These are phyloP conservation scores for Capreolus pygargus DNA, from an alignment of 2,113 vertebrate species.

Conservation along the genomic window DNA sequence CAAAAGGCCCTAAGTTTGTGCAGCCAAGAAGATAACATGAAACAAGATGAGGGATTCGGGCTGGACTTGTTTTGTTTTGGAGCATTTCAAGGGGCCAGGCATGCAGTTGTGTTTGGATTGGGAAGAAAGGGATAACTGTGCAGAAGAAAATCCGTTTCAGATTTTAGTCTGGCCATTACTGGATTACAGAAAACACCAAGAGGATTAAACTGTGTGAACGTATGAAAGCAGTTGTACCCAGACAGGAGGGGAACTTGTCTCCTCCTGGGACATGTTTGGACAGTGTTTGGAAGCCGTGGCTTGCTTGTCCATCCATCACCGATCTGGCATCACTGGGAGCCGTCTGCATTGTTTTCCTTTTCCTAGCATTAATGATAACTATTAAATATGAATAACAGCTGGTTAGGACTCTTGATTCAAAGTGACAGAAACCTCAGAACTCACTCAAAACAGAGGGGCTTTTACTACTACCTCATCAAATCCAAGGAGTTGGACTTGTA, in stretches of 20 bases:
- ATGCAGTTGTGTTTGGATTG: constrained; percentile 40
- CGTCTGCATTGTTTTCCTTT: background rate
- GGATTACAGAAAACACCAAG: constrained; percentile 44
- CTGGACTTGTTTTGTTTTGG: constrained; percentile 56
- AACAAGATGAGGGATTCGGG: constrained; percentile 15
- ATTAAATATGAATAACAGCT: constrained; percentile 1
- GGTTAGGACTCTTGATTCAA: background rate
- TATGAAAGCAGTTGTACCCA: background rate
- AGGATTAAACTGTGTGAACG: constrained; percentile 6
- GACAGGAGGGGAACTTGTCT: background rate
- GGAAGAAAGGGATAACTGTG: constrained; percentile 55
- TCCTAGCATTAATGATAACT: background rate
- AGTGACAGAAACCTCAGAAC: background rate
- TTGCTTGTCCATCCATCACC: background rate
- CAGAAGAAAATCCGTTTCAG: constrained; percentile 50
- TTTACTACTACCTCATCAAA: background rate
- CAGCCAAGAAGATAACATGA: constrained; percentile 40
- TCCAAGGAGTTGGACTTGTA: background rate
- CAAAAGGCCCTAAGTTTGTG: background rate
- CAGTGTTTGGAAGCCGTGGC: background rate
- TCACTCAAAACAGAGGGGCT: background rate
- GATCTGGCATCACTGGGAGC: background rate
- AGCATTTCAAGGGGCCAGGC: constrained; percentile 29
- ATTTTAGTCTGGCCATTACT: constrained; percentile 40
- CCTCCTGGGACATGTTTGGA: background rate